These are phyloP conservation scores for Campoletis sonorensis DNA, from an alignment of 1,140 invertebrate genomes.

Conservation along the genomic window DNA sequence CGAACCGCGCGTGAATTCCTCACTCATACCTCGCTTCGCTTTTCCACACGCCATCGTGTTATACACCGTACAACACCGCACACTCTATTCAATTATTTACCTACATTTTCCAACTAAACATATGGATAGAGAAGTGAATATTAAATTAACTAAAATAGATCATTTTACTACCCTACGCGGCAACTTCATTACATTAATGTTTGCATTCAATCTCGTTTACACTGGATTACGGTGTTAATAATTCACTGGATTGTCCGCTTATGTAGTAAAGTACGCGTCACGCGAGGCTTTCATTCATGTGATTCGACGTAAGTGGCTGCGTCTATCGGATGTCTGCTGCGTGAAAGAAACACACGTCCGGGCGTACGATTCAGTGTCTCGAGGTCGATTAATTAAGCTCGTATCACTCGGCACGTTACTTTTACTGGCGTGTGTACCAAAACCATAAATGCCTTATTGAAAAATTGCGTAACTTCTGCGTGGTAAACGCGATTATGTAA, in stretches of 20 bases:
- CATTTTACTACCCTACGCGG: too few relatives aligned
- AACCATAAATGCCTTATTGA: too few relatives aligned
- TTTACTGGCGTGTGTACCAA: too few relatives aligned
- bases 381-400: slow-evolving; percentile 18
- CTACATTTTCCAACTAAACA: too few relatives aligned
- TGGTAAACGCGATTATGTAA: too few relatives aligned
- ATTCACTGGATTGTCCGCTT: neutral
- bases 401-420: too few relatives aligned
- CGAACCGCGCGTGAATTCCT: neutral
- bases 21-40: neutral
- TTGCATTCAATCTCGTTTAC: neutral
- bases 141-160: too few relatives aligned
- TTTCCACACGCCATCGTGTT: neutral
- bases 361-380: neutral
- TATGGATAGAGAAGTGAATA: too few relatives aligned
- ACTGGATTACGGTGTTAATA: neutral
- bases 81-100: too few relatives aligned
- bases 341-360: slow-evolving; percentile 34
- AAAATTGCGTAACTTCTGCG: too few relatives aligned
- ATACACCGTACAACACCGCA: neutral
- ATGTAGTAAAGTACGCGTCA: slow-evolving; percentile 2
- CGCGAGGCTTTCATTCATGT: slow-evolving; percentile 32
- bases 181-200: neutral
- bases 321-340: neutral
- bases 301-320: slow-evolving; percentile 1